Conservation (phyloP, 2,113 vertebrate species). For the Strigops habroptila region DNA sequence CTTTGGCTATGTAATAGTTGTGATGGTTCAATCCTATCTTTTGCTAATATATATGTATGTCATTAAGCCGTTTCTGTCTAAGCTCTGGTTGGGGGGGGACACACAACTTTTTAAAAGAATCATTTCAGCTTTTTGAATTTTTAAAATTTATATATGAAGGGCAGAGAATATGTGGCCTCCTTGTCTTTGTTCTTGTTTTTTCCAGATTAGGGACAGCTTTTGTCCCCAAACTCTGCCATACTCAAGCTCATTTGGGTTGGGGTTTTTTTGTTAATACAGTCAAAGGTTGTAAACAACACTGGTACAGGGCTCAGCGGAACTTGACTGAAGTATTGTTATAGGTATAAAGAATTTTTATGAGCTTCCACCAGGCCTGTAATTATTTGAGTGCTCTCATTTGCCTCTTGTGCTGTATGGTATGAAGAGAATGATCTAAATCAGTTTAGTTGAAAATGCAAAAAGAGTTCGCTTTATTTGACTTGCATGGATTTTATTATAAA, state of each 20-base stretch:
- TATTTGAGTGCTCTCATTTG: background rate
- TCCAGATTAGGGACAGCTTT: background rate
- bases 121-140: background rate
- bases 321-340: background rate
- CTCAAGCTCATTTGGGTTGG: background rate
- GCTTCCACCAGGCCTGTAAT: background rate
- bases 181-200: background rate
- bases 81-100: background rate
- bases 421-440: background rate
- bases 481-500: background rate
- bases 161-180: background rate
- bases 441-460: background rate
- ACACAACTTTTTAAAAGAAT: background rate
- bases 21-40: background rate
- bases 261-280: background rate
- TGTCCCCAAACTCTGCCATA: background rate
- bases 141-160: background rate
- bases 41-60: background rate
- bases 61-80: background rate
- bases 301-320: background rate
- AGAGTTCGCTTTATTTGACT: background rate
- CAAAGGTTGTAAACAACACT: background rate
- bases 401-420: background rate
- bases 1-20: background rate
- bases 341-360: background rate